Percentiles rank a stretch among this genome's conserved stretches.
These are phyloP conservation scores for Eilema depressum DNA, from an alignment of 2,888 invertebrate genomes.

Conservation along the genomic window DNA sequence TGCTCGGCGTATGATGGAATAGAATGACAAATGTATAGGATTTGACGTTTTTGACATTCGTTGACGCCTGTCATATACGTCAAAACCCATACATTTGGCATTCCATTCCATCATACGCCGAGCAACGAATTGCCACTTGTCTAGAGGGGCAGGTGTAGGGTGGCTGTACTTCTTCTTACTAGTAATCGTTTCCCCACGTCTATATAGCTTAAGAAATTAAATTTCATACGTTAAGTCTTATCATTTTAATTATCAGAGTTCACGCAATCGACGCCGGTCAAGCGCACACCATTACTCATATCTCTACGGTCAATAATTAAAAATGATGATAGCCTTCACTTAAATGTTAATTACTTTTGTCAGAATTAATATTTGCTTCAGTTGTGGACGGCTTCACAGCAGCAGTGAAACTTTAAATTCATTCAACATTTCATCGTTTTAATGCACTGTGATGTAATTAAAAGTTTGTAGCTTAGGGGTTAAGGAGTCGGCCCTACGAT, in stretches of 20 bases:
- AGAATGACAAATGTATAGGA: too few species aligned
- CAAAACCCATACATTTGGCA: too few species aligned
- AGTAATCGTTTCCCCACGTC: neutral
- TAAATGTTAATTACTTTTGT: constrained; percentile 69
- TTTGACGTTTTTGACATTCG: too few species aligned
- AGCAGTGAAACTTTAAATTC: neutral
- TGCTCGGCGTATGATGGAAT: too few species aligned
- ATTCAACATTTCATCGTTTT: neutral
- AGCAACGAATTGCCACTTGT: too few species aligned
- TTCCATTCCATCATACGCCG: too few species aligned
- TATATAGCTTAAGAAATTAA: neutral
- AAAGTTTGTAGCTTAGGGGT: too few species aligned
- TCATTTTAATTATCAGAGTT: constrained; percentile 32
- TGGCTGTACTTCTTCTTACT: neutral
- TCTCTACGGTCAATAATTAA: constrained; percentile 60
- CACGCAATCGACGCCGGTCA: constrained; percentile 30
- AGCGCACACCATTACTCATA: constrained; percentile 35
- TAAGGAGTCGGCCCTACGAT: too few species aligned
- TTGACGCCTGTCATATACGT: too few species aligned
- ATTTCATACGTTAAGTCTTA: constrained; percentile 6
- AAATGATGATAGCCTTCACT: constrained; percentile 70
- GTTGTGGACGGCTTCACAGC: constrained; percentile 17
- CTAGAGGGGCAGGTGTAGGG: too few species aligned
- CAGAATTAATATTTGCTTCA: constrained; percentile 51
- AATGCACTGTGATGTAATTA: too few species aligned